Percentiles rank a stretch among this genome's conserved stretches.
Evolutionary conservation across 1,140 invertebrate genomes (phyloP).

Genomic region (silkworm (Bombyx mori)): ASM3026992v2 NC_085130.1:18419001-18419500

Average conservation of each 20-base stretch:
- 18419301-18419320: too few species aligned
- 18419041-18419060: constrained; percentile 40
- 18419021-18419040: constrained; percentile 46
- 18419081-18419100: constrained; percentile 52
- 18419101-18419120: constrained; percentile 36
- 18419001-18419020: constrained; percentile 19
- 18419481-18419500: too few species aligned
- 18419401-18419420: too few species aligned
- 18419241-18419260: neutral
- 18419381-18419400: too few species aligned
- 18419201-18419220: too few species aligned
- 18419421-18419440: too few species aligned
- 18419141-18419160: constrained; percentile 53
- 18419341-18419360: too few species aligned
- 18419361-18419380: too few species aligned
- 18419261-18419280: neutral
- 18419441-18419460: too few species aligned
- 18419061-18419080: constrained; percentile 60
- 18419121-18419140: constrained; percentile 31
- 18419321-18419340: too few species aligned
- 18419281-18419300: too few species aligned
- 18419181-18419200: neutral
- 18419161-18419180: neutral
- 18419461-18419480: too few species aligned
- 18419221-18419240: neutral